phyloP scores from a whole-genome alignment of 2,113 vertebrate species.

The Mastomys natalensis region DNA sequence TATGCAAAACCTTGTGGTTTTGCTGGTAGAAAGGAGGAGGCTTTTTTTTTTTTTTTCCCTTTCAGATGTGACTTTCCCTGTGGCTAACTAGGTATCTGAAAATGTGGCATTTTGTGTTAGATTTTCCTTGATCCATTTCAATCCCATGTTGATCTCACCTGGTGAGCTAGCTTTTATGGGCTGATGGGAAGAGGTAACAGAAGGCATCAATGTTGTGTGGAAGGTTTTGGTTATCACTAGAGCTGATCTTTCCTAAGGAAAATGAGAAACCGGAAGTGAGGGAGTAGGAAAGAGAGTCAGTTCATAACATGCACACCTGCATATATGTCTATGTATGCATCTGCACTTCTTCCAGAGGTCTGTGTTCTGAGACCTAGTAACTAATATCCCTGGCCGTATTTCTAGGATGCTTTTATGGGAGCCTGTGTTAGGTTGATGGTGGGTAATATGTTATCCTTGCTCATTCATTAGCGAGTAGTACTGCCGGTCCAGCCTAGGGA shows the following conservation, averaged over 20 bases:
- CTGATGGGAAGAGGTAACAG: neutral
- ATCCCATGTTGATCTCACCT: neutral
- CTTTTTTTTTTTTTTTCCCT: neutral
- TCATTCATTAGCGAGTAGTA: slow-evolving; percentile 36
- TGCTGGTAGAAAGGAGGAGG: slow-evolving; percentile 50
- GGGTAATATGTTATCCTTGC: neutral
- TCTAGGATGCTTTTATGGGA: slow-evolving; percentile 18
- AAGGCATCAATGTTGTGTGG: slow-evolving; percentile 6
- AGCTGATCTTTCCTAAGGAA: slow-evolving; percentile 23
- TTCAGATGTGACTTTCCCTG: slow-evolving; percentile 27
- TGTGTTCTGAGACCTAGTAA: slow-evolving; percentile 18
- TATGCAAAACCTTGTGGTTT: slow-evolving; percentile 25
- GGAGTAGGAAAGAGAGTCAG: neutral
- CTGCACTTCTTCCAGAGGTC: neutral
- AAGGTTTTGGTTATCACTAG: slow-evolving; percentile 39
- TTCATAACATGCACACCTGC: neutral
- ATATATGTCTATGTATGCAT: neutral
- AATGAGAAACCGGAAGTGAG: slow-evolving; percentile 22
- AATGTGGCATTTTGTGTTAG: slow-evolving; percentile 3
- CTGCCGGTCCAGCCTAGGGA: neutral
- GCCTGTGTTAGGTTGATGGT: neutral
- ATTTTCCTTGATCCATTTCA: slow-evolving; percentile 44
- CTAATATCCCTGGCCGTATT: neutral
- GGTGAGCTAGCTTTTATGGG: neutral
- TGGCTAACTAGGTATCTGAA: slow-evolving; percentile 43